Conservation (phyloP, 1,140 invertebrate genomes). For the Ceratina calcarata region DNA sequence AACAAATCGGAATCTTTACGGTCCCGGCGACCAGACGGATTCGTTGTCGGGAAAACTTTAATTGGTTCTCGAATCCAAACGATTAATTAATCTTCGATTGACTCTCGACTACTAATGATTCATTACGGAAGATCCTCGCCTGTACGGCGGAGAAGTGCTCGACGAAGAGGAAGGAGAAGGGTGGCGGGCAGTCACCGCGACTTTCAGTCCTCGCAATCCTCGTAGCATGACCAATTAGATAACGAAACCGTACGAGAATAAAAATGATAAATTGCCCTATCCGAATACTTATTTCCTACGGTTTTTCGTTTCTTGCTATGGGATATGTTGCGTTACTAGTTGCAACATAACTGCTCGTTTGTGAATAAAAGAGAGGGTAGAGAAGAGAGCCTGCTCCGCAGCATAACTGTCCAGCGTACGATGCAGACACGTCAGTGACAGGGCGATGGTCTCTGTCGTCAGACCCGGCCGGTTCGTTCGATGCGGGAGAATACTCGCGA, state of each 20-base stretch:
- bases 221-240: background rate
- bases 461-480: slow-evolving; percentile 41
- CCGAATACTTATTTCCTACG: background rate
- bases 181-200: slow-evolving; percentile 41
- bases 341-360: too few relatives aligned
- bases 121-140: slow-evolving; percentile 60
- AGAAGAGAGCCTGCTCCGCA: background rate
- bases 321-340: background rate
- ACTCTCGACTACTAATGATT: slow-evolving; percentile 67
- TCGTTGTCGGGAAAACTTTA: slow-evolving; percentile 64
- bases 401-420: slow-evolving; percentile 3
- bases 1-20: slow-evolving; percentile 59
- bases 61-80: slow-evolving; percentile 67
- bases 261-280: background rate
- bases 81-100: slow-evolving; percentile 69
- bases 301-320: background rate
- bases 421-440: slow-evolving; percentile 39
- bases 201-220: background rate
- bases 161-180: slow-evolving; percentile 29
- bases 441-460: slow-evolving; percentile 50
- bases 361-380: background rate
- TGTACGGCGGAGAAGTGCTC: slow-evolving; percentile 41
- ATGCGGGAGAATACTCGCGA: slow-evolving; percentile 55
- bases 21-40: slow-evolving; percentile 47
- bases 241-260: background rate